A percentile compares a stretch with the other conserved stretches of the same genome.
Conservation (phyloP, 1,140 invertebrate genomes). For the Bombus cullumanus region DNA sequence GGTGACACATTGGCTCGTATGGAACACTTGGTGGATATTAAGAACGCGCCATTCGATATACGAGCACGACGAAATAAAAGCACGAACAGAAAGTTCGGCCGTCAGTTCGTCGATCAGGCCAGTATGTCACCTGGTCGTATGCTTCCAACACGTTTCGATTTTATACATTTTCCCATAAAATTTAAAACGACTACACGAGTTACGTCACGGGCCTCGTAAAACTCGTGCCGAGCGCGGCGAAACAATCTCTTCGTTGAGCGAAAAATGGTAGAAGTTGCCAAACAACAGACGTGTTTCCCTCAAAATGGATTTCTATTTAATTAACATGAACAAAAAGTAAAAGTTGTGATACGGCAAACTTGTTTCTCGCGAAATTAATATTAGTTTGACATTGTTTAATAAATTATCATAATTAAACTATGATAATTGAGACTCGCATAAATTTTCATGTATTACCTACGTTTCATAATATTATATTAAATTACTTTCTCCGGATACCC, state of each 20-base stretch:
- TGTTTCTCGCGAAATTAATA: not conserved
- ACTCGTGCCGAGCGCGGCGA: no score
- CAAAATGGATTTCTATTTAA: not conserved
- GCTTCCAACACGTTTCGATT: not conserved
- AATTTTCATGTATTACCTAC: no score
- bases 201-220: not conserved
- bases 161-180: not conserved
- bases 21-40: conserved; percentile 76
- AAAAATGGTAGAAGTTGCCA: not conserved
- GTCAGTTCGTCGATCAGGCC: conserved; percentile 44
- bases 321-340: not conserved
- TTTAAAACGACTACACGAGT: not conserved
- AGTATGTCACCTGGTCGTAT: conserved; percentile 17
- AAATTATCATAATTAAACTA: no score
- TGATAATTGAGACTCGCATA: no score
- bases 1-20: conserved; percentile 73
- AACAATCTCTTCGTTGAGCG: not conserved
- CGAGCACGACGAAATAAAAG: conserved; percentile 46
- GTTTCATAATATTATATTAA: no score
- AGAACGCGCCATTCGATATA: conserved; percentile 71
- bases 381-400: not conserved
- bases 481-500: no score
- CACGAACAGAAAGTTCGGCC: conserved; percentile 47
- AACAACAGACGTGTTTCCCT: not conserved
- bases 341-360: not conserved